A percentile compares a stretch with the other conserved stretches of the same genome.
phyloP scores from a whole-genome alignment of 35 echinoderm and acorn worm species.

The Strongylocentrotus purpuratus region DNA sequence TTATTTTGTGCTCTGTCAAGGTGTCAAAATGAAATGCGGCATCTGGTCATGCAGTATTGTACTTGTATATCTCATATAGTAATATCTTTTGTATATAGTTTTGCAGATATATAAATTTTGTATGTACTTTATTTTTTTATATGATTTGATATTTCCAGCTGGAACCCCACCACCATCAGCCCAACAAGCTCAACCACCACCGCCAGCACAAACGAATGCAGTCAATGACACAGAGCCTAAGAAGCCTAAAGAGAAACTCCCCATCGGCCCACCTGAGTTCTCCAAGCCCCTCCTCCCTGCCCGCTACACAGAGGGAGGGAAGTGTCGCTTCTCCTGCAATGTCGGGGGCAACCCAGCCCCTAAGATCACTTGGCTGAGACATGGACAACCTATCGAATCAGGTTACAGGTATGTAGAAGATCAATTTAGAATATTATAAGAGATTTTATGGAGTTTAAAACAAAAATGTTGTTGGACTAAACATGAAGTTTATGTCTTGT shows the following conservation, averaged over 20 bases:
- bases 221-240: constrained; percentile 25
- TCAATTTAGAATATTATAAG: too few species aligned
- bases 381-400: constrained; percentile 64
- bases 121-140: too few species aligned
- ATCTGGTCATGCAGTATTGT: too few species aligned
- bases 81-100: too few species aligned
- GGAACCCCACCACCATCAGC: constrained; percentile 13
- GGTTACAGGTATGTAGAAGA: constrained; percentile 78
- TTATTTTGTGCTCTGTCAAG: background rate
- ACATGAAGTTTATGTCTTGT: too few species aligned
- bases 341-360: constrained; percentile 84
- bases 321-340: constrained; percentile 66
- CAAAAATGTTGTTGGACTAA: too few species aligned
- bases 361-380: constrained; percentile 74
- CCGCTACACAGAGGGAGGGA: constrained; percentile 74
- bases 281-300: constrained; percentile 63
- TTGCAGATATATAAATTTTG: too few species aligned
- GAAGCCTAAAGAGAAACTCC: background rate
- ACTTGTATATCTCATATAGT: too few species aligned
- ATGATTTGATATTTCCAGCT: background rate
- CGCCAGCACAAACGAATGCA: constrained; percentile 45
- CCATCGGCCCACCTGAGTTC: constrained; percentile 70
- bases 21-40: background rate
- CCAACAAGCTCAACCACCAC: constrained; percentile 21
- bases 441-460: too few species aligned